Conservation (phyloP, 2,888 invertebrate species). For the Andrena fulva region DNA sequence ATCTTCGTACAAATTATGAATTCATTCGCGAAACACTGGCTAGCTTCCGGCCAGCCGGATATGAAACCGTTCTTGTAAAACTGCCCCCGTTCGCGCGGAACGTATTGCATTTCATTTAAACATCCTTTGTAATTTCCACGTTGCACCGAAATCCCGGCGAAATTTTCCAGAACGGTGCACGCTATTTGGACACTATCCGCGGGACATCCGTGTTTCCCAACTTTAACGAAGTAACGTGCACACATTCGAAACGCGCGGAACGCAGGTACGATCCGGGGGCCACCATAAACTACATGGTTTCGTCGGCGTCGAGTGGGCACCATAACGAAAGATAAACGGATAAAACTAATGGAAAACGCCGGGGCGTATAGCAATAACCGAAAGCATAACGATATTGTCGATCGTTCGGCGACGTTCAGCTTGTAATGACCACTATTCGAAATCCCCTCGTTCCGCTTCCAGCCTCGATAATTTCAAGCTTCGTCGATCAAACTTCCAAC, state of each 20-base stretch:
- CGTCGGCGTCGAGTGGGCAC: conserved; percentile 27
- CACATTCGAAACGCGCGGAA: not conserved
- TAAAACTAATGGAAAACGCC: conserved; percentile 51
- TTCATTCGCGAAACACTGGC: conserved; percentile 5
- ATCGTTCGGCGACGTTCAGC: conserved; percentile 29
- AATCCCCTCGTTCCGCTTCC: conserved; percentile 36
- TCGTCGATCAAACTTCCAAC: conserved; percentile 34
- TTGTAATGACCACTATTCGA: conserved; percentile 49
- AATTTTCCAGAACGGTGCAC: conserved; percentile 33
- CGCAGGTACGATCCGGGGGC: not conserved
- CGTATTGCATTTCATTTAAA: conserved; percentile 36
- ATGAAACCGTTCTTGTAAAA: conserved; percentile 15
- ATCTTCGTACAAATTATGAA: not conserved
- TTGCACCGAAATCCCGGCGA: conserved; percentile 11
- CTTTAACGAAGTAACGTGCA: conserved; percentile 32
- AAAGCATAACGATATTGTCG: conserved; percentile 48
- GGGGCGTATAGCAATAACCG: conserved; percentile 29
- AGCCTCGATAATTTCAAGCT: conserved; percentile 50
- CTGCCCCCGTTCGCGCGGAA: not conserved
- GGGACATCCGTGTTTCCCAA: conserved; percentile 4
- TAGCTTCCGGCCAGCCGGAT: not conserved
- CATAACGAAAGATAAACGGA: conserved; percentile 52
- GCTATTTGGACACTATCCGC: conserved; percentile 23
- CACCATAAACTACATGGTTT: conserved; percentile 33
- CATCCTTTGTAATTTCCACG: conserved; percentile 24